Conservation (phyloP, 2,888 invertebrate species). For the Patella ulyssiponensis region DNA sequence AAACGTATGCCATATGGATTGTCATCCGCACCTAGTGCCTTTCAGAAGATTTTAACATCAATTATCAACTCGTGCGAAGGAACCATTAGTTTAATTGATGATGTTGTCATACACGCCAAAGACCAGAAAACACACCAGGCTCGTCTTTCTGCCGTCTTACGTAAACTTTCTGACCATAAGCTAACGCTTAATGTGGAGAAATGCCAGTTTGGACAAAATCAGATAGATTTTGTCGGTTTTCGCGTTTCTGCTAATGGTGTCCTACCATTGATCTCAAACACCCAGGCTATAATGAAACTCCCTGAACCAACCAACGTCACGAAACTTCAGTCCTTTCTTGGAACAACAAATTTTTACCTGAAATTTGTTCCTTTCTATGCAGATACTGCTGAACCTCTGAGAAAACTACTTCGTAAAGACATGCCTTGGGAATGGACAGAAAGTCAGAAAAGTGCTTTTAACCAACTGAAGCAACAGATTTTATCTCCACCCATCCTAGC, state of each 20-base stretch:
- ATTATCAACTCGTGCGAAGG: neutral
- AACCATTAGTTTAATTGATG: neutral
- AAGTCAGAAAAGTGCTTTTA: neutral
- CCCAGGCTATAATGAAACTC: neutral
- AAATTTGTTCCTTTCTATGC: too few species aligned
- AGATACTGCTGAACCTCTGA: too few species aligned
- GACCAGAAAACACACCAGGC: neutral
- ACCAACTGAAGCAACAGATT: neutral
- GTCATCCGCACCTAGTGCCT: neutral
- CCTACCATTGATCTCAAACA: neutral
- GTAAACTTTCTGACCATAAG: neutral
- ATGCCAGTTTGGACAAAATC: neutral
- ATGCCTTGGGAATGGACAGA: neutral
- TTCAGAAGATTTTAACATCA: neutral
- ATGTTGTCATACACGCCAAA: neutral
- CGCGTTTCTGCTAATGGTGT: neutral
- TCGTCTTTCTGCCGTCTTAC: neutral
- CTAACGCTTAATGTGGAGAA: neutral
- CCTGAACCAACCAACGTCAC: neutral
- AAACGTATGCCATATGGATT: neutral
- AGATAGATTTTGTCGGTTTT: neutral
- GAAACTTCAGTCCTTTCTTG: too few species aligned
- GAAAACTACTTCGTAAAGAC: neutral
- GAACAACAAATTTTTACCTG: too few species aligned
- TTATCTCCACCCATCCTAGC: constrained; percentile 1